A percentile compares a stretch with the other conserved stretches of the same genome.
phyloP scores from a whole-genome alignment of 2,888 invertebrate genomes.

The Anoncus sp. region DNA sequence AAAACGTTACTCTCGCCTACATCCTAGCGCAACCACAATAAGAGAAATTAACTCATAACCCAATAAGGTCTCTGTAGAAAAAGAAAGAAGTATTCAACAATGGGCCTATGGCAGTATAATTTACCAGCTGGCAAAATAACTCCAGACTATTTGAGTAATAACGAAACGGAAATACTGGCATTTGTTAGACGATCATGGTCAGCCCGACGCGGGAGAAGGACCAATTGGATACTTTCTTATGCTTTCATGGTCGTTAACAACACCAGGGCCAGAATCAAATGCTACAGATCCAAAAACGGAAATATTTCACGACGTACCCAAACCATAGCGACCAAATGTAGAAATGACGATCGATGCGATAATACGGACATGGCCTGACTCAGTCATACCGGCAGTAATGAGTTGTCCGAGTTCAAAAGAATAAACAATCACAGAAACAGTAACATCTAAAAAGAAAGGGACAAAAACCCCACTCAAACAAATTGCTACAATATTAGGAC shows the following conservation, averaged over 20 bases:
- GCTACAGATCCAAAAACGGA: too few species aligned
- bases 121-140: background rate
- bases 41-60: background rate
- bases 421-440: background rate
- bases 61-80: background rate
- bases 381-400: conserved; percentile 4
- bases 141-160: background rate
- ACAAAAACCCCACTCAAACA: background rate
- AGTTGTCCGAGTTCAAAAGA: background rate
- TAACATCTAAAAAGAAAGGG: background rate
- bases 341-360: background rate
- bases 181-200: background rate
- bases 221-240: conserved; percentile 2
- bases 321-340: background rate
- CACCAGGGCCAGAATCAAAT: background rate
- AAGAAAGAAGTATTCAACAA: background rate
- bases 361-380: background rate
- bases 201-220: background rate
- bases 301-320: background rate
- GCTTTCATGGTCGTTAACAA: conserved; percentile 4
- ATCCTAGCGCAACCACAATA: conserved; percentile 17
- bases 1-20: conserved; percentile 2
- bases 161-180: conserved; percentile 1
- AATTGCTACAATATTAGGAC: background rate
- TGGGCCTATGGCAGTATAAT: background rate